Base-by-base conservation (phyloP, 1,140 invertebrate species). In the Pissodes strobi region DNA sequence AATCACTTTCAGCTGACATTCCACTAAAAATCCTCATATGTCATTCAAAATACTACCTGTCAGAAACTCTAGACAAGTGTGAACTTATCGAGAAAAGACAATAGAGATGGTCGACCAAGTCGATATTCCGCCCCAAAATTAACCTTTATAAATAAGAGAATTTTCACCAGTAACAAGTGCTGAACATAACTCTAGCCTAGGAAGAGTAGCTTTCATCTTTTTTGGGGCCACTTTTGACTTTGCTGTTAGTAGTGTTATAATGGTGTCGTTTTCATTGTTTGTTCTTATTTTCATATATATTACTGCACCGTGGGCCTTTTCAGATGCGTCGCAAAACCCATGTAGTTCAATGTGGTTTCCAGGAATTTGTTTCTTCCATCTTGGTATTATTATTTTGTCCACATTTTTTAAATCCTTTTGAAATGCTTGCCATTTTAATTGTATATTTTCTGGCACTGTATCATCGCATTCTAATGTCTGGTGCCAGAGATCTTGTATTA, bases 401-500 rank as follows among this genome's bases (percentile, higher is more conserved):
- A 53, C 13, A 15, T n/a, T n/a, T 34, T n/a, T n/a, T 18, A 53
- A 21, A 2, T 53, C 25, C 18, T 3, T 6, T 4, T 34, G 13
- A 15, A 34, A 53, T 53, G 4, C 12, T 9, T 53, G 8, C 49
- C 49, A 53, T 17, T 22, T 21, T 3, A 8, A 5, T 22, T 22
- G 8, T n/a, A 49, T 18, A 8, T 49, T 15, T 21, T 15, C 15
- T 5, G 46, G 23, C 4, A 78, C 12, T 8, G 37, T 12, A 12
- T 76, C 68, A 59, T 82, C 80, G 80, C 79, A 82, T 3, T 65
- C 67, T 3, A 72, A 8, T 6, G 71, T 58, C 12, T 56, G 6
- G 12, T 72, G 27, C 78, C 79, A 80, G 1, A 82, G 37, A n/a
- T n/a, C n/a, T n/a, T n/a, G n/a, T n/a, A n/a, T n/a, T n/a, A n/a